Conservation (phyloP, 2,888 invertebrate genomes). For the Catocala nupta region DNA sequence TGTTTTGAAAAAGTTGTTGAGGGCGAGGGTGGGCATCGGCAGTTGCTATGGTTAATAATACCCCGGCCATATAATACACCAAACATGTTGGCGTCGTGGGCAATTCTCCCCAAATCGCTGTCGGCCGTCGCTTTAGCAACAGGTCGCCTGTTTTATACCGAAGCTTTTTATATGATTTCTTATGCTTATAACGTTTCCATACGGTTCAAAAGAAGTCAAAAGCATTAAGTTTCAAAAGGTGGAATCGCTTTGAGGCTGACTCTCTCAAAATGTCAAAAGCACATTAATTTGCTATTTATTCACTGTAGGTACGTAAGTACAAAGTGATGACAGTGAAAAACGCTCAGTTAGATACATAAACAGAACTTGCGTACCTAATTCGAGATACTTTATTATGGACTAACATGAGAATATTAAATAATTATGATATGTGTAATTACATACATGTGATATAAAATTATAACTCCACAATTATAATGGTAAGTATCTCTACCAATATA, state of each 20-base stretch:
- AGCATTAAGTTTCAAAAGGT: constrained; percentile 61
- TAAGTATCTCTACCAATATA: neutral
- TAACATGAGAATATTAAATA: neutral
- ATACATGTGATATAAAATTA: neutral
- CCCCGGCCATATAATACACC: constrained; percentile 66
- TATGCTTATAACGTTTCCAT: constrained; percentile 57
- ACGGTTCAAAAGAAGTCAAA: constrained; percentile 62
- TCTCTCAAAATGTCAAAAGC: constrained; percentile 53
- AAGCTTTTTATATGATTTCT: constrained; percentile 70
- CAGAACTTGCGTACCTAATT: too few species aligned
- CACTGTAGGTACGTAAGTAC: constrained; percentile 24
- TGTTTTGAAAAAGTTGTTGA: constrained; percentile 78
- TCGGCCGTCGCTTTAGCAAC: constrained; percentile 74
- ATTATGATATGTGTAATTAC: neutral
- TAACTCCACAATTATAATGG: neutral
- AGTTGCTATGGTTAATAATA: constrained; percentile 85
- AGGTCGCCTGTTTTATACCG: constrained; percentile 66
- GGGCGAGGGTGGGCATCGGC: constrained; percentile 65
- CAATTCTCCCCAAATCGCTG: constrained; percentile 58
- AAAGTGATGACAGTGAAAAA: constrained; percentile 22
- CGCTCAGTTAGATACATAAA: neutral
- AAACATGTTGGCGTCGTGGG: constrained; percentile 60
- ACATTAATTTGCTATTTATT: constrained; percentile 40
- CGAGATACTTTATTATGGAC: neutral
- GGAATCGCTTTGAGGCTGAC: constrained; percentile 59